Conservation (phyloP, 2,797 vertebrate genomes). For the Acropternis orthonyx region DNA sequence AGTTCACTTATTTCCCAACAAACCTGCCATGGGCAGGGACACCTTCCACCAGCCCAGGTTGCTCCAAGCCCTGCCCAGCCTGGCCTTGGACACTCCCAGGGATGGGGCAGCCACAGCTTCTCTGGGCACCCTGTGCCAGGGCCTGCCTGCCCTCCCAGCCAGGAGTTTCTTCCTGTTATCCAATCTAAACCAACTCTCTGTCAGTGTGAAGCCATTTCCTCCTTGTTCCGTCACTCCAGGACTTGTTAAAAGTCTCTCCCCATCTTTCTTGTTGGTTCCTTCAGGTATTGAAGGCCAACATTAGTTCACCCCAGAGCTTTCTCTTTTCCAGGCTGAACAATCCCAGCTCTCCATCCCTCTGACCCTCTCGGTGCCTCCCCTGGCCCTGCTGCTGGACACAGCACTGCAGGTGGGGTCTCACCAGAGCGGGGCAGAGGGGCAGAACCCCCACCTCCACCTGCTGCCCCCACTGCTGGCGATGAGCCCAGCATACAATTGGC, state of each 20-base stretch:
- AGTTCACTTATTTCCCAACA: neutral
- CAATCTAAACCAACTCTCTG: neutral
- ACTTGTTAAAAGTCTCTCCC: neutral
- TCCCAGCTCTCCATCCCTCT: neutral
- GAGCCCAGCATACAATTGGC: neutral
- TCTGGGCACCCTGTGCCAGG: neutral
- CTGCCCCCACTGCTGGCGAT: neutral
- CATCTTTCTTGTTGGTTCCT: accelerated
- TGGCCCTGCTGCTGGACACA: neutral
- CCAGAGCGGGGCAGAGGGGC: neutral
- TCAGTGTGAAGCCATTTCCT: neutral
- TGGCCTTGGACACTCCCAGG: neutral
- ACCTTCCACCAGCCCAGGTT: neutral
- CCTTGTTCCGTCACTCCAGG: neutral
- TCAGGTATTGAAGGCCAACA: neutral
- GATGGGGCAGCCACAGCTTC: neutral
- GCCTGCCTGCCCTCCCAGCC: neutral
- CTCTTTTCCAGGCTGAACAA: neutral
- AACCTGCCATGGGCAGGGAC: neutral
- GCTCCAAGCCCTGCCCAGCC: accelerated
- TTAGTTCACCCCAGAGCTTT: neutral
- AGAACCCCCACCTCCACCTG: neutral
- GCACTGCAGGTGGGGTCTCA: neutral
- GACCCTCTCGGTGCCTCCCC: neutral
- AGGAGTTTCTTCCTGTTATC: neutral